Percentiles rank a stretch among this genome's conserved stretches.
phyloP scores from a whole-genome alignment of 2,113 vertebrate genomes.

The Struthio camelus region DNA sequence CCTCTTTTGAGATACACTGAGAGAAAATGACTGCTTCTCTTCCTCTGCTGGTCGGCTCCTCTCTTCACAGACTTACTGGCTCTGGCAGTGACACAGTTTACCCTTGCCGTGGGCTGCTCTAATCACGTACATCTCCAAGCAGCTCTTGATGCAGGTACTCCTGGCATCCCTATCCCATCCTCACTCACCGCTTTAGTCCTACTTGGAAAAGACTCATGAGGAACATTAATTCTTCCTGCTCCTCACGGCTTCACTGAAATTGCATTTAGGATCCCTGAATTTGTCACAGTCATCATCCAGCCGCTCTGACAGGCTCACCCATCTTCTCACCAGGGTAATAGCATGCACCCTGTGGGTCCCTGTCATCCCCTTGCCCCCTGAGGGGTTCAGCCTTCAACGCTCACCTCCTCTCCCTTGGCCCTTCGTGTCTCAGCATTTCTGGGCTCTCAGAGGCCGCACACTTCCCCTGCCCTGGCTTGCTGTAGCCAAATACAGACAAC shows the following conservation, averaged over 20 bases:
- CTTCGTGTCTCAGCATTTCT: neutral
- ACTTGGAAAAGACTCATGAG: neutral
- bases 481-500: too few species aligned
- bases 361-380: neutral
- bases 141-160: too few species aligned
- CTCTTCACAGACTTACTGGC: neutral
- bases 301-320: neutral
- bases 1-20: rapidly evolving
- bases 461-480: too few species aligned
- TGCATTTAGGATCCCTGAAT: neutral
- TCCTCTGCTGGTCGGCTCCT: neutral
- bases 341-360: neutral
- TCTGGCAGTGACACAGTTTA: neutral
- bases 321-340: neutral
- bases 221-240: neutral
- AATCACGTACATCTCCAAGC: neutral
- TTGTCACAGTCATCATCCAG: rapidly evolving
- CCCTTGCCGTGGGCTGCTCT: neutral
- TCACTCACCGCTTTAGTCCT: neutral
- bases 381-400: neutral
- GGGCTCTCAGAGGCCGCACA: neutral
- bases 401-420: neutral
- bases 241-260: neutral
- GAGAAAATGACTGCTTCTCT: neutral
- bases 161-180: neutral